A percentile compares a stretch with the other conserved stretches of the same genome.
Evolutionary conservation across 2,888 invertebrate genomes (phyloP).

Genomic region (Galeruca laticollis): DNA sequence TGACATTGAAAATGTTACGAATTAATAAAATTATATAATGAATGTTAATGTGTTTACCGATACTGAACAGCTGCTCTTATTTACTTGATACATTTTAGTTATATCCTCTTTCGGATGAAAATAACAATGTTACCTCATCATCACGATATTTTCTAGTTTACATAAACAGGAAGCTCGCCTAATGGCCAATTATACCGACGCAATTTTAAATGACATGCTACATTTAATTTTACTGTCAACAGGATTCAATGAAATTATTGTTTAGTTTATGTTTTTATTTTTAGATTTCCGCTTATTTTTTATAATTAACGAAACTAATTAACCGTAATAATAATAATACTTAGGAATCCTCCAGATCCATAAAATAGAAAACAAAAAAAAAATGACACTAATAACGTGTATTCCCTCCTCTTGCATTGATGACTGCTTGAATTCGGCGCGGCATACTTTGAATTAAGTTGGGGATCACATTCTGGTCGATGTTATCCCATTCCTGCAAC

Average conservation of each 20-base stretch:
- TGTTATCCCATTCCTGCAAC: too few species aligned
- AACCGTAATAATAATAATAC: too few species aligned
- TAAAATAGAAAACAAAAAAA: too few species aligned
- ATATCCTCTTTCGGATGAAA: constrained; percentile 23
- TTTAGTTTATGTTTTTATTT: background rate
- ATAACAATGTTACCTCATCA: constrained; percentile 26
- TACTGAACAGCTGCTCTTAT: background rate
- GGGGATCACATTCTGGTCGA: too few species aligned
- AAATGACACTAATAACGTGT: too few species aligned
- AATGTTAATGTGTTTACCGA: constrained; percentile 14
- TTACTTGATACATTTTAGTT: constrained; percentile 10
- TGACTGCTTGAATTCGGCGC: too few species aligned
- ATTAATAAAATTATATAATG: constrained; percentile 24
- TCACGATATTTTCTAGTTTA: constrained; percentile 6
- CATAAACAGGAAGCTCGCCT: constrained; percentile 29
- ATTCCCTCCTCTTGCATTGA: too few species aligned
- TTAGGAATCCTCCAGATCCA: too few species aligned
- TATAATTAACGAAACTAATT: too few species aligned
- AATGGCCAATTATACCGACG: constrained; percentile 15
- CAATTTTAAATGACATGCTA: background rate
- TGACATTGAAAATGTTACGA: constrained; percentile 4
- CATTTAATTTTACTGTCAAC: background rate
- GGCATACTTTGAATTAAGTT: too few species aligned
- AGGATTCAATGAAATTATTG: background rate
- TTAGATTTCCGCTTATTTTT: too few species aligned